A percentile compares a stretch with the other conserved stretches of the same genome.
Conservation (phyloP, 2,797 vertebrate species). For the Pipistrellus nathusii region DNA sequence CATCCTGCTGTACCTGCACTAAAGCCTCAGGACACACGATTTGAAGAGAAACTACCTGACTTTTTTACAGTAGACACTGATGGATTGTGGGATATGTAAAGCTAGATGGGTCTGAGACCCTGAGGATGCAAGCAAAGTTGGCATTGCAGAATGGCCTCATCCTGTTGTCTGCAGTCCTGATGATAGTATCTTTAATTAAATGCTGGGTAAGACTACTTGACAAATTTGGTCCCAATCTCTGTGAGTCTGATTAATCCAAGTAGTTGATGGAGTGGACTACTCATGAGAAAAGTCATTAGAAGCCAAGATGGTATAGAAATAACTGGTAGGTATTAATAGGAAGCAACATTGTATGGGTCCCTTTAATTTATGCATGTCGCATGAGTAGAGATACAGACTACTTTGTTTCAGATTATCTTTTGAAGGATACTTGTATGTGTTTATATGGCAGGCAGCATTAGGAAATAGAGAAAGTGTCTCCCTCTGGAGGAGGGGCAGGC, state of each 20-base stretch:
- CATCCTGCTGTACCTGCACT: neutral
- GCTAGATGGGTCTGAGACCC: neutral
- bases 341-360: neutral
- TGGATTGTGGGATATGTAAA: neutral
- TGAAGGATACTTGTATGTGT: neutral
- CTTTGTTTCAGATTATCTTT: neutral
- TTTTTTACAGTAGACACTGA: neutral
- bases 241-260: neutral
- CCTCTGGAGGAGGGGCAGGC: neutral
- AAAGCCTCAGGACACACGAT: slow-evolving; percentile 11
- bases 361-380: neutral
- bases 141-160: neutral
- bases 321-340: neutral
- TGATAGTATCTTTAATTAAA: neutral
- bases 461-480: neutral
- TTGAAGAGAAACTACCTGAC: slow-evolving; percentile 7
- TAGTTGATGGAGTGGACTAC: neutral
- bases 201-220: neutral
- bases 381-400: neutral
- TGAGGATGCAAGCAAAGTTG: neutral
- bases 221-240: neutral
- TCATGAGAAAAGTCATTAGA: neutral
- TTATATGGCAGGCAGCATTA: neutral
- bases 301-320: neutral
- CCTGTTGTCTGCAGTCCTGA: neutral